A percentile compares a stretch with the other conserved stretches of the same genome.
Conservation (phyloP, 2,888 invertebrate species). For the Cephus spinipes region DNA sequence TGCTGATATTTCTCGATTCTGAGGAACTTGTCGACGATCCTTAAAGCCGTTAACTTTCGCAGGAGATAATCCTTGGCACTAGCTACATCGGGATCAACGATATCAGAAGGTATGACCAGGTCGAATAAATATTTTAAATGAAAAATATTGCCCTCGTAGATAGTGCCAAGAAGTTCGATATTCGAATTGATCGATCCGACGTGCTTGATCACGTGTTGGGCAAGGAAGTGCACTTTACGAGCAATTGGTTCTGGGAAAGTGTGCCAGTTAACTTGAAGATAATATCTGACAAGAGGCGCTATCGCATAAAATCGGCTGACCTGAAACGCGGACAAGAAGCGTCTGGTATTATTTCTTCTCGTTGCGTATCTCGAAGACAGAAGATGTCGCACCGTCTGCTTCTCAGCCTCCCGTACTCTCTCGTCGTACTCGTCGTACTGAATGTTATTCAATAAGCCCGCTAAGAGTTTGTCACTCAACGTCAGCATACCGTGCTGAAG, state of each 20-base stretch:
- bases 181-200: slow-evolving; percentile 37
- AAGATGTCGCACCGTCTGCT: slow-evolving; percentile 18
- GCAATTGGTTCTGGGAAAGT: not conserved
- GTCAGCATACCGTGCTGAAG: slow-evolving; percentile 24
- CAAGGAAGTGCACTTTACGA: slow-evolving; percentile 26
- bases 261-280: not conserved
- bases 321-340: not conserved
- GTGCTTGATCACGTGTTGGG: slow-evolving; percentile 34
- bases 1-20: slow-evolving; percentile 40
- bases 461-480: slow-evolving; percentile 30
- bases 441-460: slow-evolving; percentile 35
- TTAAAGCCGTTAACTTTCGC: slow-evolving; percentile 18
- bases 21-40: slow-evolving; percentile 33
- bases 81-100: slow-evolving; percentile 37
- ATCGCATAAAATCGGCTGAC: not conserved
- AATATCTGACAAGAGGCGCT: not conserved
- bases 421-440: slow-evolving; percentile 37
- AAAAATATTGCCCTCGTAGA: slow-evolving; percentile 40
- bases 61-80: slow-evolving; percentile 38
- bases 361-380: too few relatives aligned
- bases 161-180: slow-evolving; percentile 38
- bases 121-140: slow-evolving; percentile 40
- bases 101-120: slow-evolving; percentile 39
- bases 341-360: not conserved
- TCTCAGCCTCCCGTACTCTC: slow-evolving; percentile 36